Evolutionary conservation across 2,797 vertebrate species (phyloP), one percentile per base, ranked within the genome.

Genomic region (Typhlichthys eigenmanni): DNA sequence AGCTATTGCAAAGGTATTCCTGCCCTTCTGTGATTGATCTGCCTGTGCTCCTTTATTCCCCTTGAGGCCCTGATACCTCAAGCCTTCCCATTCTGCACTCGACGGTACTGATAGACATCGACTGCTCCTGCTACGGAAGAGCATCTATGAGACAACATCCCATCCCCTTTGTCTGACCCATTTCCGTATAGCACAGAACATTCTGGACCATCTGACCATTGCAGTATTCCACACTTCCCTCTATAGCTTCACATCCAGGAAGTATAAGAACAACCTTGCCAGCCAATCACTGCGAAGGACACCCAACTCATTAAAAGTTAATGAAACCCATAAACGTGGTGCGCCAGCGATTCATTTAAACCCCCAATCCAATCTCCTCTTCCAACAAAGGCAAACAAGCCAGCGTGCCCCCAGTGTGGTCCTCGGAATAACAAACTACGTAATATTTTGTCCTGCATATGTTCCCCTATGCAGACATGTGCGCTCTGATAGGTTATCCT

Each of bases 241-340:
- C 71, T 78, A 69, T 79, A 70, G 76, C 77, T 63, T 70, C 62
- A 75, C 69, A 62, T 76, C 75, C 55, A 87, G 87, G 86, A 83
- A 68, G 84, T 89, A 58, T 76, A 84, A 75, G 60, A 69, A 66
- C 9, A 13, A 54, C 83, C 54, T 74, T 83, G 85, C 85, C 83
- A 89, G 82, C 87, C 89, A 91, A 91, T 92, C 85, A 71, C 68
- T 60, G 79, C 74, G 89, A 92, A 92, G 92, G 90, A 92, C 90
- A 92, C 83, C 83, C 87, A 91, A 92, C 89, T 93, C 91, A 93
- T 93, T 93, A 93, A 93, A 93, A 92, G 91, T 93, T 92, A 92
- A 93, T 93, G 92, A 92, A 92, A 92, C 90, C 92, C 92, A 93
- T 92, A 93, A 92, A 93, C 88, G 91, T 88, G 89, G 89, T 79